Conservation (phyloP, 2,797 vertebrate genomes). For the Ispidina lecontei region DNA sequence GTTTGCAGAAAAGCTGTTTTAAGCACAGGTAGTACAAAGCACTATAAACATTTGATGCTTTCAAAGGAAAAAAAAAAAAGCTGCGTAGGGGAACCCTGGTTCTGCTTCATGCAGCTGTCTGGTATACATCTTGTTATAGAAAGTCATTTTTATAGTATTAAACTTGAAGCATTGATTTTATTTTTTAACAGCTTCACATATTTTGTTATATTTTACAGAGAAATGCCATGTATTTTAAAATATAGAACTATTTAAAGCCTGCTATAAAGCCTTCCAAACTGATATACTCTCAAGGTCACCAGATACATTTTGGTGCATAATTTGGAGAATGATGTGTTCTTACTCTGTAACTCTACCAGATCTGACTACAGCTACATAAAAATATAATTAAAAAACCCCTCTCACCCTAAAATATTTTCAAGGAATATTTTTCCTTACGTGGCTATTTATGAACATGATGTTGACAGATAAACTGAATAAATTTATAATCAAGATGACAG, state of each 20-base stretch:
- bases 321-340: constrained; percentile 58
- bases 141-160: constrained; percentile 71
- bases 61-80: not conserved
- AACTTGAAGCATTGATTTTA: constrained; percentile 70
- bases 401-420: constrained; percentile 66
- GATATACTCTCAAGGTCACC: constrained; percentile 77
- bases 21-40: constrained; percentile 10
- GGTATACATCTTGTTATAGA: constrained; percentile 69
- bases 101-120: constrained; percentile 22
- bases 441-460: constrained; percentile 61
- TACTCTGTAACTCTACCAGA: constrained; percentile 49
- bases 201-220: constrained; percentile 68
- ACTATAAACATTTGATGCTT: constrained; percentile 14
- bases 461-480: constrained; percentile 68
- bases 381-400: constrained; percentile 64
- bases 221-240: constrained; percentile 72
- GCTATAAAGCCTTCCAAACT: constrained; percentile 65
- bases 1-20: not conserved
- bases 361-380: constrained; percentile 68
- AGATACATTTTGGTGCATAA: constrained; percentile 50
- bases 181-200: constrained; percentile 62
- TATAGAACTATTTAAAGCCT: constrained; percentile 59
- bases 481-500: constrained; percentile 67
- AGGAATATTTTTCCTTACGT: constrained; percentile 40
- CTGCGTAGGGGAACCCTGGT: not conserved